A percentile compares a stretch with the other conserved stretches of the same genome.
phyloP scores from a whole-genome alignment of 2,113 vertebrate genomes.

The Cepphus grylle region DNA sequence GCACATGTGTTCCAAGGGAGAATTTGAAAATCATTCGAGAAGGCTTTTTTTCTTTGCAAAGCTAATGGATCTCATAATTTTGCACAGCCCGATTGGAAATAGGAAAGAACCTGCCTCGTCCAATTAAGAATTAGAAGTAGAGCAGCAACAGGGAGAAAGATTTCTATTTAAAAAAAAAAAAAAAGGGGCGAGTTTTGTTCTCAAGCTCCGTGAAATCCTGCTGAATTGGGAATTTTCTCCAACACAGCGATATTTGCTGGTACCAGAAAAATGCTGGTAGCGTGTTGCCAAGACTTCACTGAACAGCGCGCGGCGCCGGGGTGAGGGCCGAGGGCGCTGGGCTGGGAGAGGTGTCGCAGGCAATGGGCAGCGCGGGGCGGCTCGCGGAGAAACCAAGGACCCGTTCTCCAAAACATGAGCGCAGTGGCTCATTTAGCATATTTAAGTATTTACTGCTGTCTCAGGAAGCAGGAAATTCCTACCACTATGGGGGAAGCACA shows the following conservation, averaged over 20 bases:
- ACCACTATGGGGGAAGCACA: background rate
- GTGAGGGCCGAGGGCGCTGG: background rate
- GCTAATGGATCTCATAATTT: slow-evolving; percentile 40
- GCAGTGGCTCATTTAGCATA: background rate
- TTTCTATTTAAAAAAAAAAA: background rate
- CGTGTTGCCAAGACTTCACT: background rate
- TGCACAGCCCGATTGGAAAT: background rate
- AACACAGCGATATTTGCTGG: background rate
- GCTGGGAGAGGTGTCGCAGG: background rate
- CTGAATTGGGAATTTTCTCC: background rate
- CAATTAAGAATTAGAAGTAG: slow-evolving; percentile 54
- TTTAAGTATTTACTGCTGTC: background rate
- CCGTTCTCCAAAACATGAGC: background rate
- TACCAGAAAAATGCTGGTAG: background rate
- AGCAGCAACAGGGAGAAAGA: slow-evolving; percentile 33
- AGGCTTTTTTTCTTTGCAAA: background rate
- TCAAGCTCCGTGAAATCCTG: background rate
- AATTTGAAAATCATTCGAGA: background rate
- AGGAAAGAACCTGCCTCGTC: slow-evolving; percentile 40
- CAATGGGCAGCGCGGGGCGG: background rate
- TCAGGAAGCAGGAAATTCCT: slow-evolving; percentile 42
- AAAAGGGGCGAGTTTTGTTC: background rate
- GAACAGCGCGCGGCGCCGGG: accelerated
- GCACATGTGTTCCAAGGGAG: background rate
- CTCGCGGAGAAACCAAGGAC: background rate